Percentiles rank a stretch among this genome's conserved stretches.
Evolutionary conservation across 2,888 invertebrate genomes (phyloP).

Genomic region (Aricia artaxerxes): DNA sequence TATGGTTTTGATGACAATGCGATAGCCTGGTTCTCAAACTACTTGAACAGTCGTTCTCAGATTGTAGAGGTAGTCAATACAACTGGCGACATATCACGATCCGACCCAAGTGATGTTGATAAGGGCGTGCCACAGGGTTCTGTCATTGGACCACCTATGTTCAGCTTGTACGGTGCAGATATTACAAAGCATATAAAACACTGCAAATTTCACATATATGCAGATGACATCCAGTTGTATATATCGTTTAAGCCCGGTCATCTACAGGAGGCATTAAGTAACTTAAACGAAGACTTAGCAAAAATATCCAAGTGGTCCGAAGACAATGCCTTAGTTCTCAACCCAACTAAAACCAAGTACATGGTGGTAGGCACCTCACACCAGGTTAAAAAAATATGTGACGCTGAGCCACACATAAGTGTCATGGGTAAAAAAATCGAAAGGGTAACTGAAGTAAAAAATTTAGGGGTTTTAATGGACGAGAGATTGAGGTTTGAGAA

Average conservation of each 20-base stretch:
- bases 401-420: background rate
- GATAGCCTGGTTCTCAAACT: no score
- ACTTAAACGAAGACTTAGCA: background rate
- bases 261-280: background rate
- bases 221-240: background rate
- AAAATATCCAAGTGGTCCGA: background rate
- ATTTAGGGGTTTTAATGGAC: conserved; percentile 17
- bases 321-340: background rate
- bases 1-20: no score
- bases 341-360: background rate
- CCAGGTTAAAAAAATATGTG: background rate
- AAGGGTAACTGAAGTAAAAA: background rate
- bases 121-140: no score
- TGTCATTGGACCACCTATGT: no score
- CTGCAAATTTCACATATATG: background rate
- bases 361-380: background rate
- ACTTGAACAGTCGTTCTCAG: no score
- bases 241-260: background rate
- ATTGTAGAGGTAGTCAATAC: no score
- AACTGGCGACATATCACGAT: no score
- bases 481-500: conserved; percentile 12
- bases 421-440: background rate
- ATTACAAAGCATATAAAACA: no score
- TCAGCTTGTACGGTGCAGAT: no score
- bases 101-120: no score